phyloP scores from a whole-genome alignment of 2,797 vertebrate species.

The Paedocypris micromegethes region DNA sequence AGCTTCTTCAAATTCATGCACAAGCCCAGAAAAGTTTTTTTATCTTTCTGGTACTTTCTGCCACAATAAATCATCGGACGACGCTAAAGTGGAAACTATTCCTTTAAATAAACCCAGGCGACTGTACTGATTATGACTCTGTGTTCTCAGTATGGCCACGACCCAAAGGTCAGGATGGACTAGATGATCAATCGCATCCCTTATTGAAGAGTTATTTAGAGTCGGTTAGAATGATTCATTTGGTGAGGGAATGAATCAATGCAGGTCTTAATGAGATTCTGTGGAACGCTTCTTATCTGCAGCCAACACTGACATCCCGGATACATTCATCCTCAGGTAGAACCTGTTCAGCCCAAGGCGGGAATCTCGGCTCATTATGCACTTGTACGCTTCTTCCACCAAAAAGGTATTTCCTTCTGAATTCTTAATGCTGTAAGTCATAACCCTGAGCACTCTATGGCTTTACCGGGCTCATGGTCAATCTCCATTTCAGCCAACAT shows the following conservation, averaged over 20 bases:
- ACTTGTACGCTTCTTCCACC: constrained; percentile 22
- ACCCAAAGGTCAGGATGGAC: constrained; percentile 62
- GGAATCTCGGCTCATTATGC: constrained; percentile 27
- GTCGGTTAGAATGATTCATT: constrained; percentile 67
- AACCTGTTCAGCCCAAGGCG: constrained; percentile 20
- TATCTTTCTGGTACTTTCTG: background rate
- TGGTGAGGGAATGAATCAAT: constrained; percentile 60
- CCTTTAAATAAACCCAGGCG: constrained; percentile 29
- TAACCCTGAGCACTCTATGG: constrained; percentile 43
- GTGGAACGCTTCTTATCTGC: constrained; percentile 61
- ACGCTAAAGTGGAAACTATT: constrained; percentile 15
- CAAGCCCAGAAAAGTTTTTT: constrained; percentile 11
- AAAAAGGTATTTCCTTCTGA: constrained; percentile 27
- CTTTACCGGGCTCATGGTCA: constrained; percentile 9
- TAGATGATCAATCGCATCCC: constrained; percentile 67
- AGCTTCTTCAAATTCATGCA: constrained; percentile 3
- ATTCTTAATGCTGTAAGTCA: constrained; percentile 31
- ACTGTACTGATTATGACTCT: constrained; percentile 31
- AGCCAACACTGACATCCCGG: constrained; percentile 59
- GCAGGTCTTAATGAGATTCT: constrained; percentile 67
- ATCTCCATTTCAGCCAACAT: background rate
- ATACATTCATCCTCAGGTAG: constrained; percentile 57
- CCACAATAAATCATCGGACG: constrained; percentile 9
- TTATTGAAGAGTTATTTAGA: constrained; percentile 70
- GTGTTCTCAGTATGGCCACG: constrained; percentile 26